These are phyloP conservation scores for Grammomys dolichurus DNA, from an alignment of 2,113 vertebrate species.

Conservation along the genomic window DNA sequence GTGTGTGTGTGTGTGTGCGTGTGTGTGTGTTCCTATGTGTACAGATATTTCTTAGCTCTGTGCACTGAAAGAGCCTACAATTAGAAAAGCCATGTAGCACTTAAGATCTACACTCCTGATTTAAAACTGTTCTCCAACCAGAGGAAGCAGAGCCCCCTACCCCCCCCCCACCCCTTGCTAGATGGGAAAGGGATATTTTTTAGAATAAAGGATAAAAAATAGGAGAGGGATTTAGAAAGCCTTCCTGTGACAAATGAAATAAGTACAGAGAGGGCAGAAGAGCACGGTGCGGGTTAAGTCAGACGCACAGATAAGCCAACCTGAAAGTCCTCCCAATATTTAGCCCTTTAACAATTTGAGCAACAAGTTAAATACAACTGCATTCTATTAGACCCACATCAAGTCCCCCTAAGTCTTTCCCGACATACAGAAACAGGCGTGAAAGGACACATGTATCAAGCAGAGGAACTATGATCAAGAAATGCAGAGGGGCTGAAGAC, in stretches of 20 bases:
- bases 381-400: background rate
- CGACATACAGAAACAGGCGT: background rate
- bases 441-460: background rate
- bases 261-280: background rate
- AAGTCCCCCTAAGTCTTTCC: background rate
- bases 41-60: background rate
- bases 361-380: background rate
- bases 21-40: no score
- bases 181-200: background rate
- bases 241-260: background rate
- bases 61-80: background rate
- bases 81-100: background rate
- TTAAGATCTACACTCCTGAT: background rate
- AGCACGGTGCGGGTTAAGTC: background rate
- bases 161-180: no score
- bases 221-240: background rate
- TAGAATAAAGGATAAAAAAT: background rate
- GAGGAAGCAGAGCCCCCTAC: background rate
- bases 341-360: background rate
- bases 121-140: background rate
- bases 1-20: background rate
- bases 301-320: background rate
- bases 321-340: background rate
- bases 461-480: background rate
- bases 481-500: background rate